Evolutionary conservation across 2,113 vertebrate species (phyloP).

Genomic region (Mellivora capensis): DNA sequence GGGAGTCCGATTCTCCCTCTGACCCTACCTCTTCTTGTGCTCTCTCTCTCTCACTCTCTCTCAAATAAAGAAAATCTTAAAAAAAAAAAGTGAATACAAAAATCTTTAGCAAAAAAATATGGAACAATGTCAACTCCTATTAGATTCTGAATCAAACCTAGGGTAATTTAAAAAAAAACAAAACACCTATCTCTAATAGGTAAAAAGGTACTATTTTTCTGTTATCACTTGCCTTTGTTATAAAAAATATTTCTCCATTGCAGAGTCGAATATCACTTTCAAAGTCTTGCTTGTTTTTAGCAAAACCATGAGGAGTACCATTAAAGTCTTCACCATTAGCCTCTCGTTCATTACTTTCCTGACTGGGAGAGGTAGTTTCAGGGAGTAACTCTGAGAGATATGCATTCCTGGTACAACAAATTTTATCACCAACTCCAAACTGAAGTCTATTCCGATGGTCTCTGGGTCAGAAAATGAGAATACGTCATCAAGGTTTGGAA

Average conservation of each 20-base stretch:
- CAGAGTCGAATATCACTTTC: conserved; percentile 81
- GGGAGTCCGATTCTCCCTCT: too few species aligned
- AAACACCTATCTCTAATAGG: background rate
- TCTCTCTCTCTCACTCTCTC: too few species aligned
- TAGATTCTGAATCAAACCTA: background rate
- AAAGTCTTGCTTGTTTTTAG: background rate
- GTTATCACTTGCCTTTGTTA: conserved; percentile 78
- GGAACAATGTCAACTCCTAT: background rate
- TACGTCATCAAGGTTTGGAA: background rate
- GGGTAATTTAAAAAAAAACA: background rate
- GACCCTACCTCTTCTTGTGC: too few species aligned
- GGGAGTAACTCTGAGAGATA: conserved; percentile 80
- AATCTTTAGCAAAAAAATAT: background rate
- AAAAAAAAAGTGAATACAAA: background rate
- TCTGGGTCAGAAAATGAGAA: conserved; percentile 65
- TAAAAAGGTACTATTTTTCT: background rate
- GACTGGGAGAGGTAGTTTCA: background rate
- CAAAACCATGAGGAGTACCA: background rate
- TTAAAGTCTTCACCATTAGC: background rate
- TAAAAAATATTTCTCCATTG: conserved; percentile 91
- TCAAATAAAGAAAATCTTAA: too few species aligned
- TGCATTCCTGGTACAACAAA: conserved; percentile 85
- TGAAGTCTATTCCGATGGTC: conserved; percentile 72
- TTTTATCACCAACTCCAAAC: conserved; percentile 86
- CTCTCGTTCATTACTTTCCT: background rate